A percentile compares a stretch with the other conserved stretches of the same genome.
phyloP scores from a whole-genome alignment of 1,140 invertebrate species.

The Papilio aristodemus region DNA sequence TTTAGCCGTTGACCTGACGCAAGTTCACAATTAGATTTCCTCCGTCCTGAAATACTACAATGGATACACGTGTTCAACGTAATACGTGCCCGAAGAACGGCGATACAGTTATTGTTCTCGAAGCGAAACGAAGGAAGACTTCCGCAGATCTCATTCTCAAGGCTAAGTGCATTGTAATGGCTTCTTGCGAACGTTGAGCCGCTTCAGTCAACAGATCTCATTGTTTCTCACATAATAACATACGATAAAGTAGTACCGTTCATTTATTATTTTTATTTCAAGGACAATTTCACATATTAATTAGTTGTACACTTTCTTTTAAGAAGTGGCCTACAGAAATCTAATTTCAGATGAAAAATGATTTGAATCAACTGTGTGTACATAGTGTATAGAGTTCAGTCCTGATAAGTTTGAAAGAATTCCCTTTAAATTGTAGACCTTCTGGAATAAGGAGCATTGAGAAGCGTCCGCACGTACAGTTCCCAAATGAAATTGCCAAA shows the following conservation, averaged over 20 bases:
- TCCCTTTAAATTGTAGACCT: slow-evolving; percentile 51
- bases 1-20: slow-evolving; percentile 51
- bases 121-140: slow-evolving; percentile 41
- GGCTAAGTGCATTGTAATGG: slow-evolving; percentile 48
- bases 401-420: slow-evolving; percentile 54
- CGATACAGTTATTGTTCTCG: slow-evolving; percentile 62
- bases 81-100: slow-evolving; percentile 59
- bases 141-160: slow-evolving; percentile 52
- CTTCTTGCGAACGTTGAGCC: slow-evolving; percentile 40
- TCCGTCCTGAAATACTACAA: slow-evolving; percentile 38
- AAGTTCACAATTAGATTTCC: slow-evolving; percentile 45
- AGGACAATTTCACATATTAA: slow-evolving; percentile 39
- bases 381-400: slow-evolving; percentile 51
- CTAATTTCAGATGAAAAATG: slow-evolving; percentile 40
- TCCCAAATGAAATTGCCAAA: slow-evolving; percentile 70
- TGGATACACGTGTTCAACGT: slow-evolving; percentile 55
- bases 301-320: background rate
- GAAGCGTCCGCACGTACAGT: slow-evolving; percentile 61
- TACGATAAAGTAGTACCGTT: slow-evolving; percentile 36
- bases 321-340: background rate
- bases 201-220: slow-evolving; percentile 42
- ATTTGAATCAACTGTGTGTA: slow-evolving; percentile 64
- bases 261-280: slow-evolving; percentile 34
- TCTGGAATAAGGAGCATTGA: slow-evolving; percentile 60
- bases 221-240: slow-evolving; percentile 55